phyloP scores from a whole-genome alignment of 2,888 invertebrate species.

The Amiota mariae region DNA sequence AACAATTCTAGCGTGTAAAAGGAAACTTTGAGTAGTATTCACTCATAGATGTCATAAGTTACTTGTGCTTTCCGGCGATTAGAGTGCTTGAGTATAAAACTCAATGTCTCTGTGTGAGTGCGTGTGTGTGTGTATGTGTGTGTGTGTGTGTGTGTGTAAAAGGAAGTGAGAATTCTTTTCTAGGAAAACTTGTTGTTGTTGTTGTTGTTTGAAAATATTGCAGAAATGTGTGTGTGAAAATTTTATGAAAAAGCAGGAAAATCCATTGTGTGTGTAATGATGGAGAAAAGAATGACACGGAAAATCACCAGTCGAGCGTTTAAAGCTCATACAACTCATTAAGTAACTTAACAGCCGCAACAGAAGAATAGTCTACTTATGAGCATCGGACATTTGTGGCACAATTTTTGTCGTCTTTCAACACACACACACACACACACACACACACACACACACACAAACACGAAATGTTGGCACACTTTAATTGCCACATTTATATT shows the following conservation, averaged over 20 bases:
- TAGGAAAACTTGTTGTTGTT: too few species aligned
- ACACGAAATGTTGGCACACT: neutral
- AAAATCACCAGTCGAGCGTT: constrained; percentile 6
- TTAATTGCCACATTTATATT: neutral
- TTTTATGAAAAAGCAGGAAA: neutral
- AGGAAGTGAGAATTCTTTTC: neutral
- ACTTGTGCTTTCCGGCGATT: constrained; percentile 27
- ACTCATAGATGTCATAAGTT: constrained; percentile 24
- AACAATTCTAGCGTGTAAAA: constrained; percentile 17
- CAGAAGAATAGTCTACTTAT: neutral
- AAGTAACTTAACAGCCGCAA: neutral
- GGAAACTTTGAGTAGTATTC: constrained; percentile 27
- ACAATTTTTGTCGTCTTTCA: neutral
- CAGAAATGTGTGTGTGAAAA: too few species aligned
- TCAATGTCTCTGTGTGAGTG: neutral
- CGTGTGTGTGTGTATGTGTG: constrained; percentile 1
- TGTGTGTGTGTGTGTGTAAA: neutral
- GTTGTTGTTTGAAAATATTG: too few species aligned
- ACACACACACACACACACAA: too few species aligned
- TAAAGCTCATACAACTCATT: constrained; percentile 7
- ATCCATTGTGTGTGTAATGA: neutral
- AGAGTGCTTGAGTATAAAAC: neutral
- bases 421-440: too few species aligned
- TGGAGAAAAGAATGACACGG: neutral
- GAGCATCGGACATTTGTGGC: neutral